phyloP scores from a whole-genome alignment of 2,113 vertebrate species.

The Carassius gibelio region DNA sequence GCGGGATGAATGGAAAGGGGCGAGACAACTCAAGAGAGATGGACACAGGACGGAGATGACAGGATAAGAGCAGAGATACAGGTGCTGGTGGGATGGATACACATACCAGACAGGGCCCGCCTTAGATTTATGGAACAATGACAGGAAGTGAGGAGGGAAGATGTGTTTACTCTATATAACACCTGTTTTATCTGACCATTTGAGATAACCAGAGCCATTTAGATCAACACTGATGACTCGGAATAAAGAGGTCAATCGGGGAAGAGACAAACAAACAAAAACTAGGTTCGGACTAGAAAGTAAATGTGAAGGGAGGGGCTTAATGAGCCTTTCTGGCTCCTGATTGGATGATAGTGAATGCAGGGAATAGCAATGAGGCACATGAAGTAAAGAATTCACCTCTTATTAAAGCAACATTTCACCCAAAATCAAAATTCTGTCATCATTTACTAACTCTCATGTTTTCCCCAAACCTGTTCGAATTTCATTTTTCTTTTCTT shows the following conservation, averaged over 20 bases:
- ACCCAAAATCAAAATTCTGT: not conserved
- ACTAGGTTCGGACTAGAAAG: slow-evolving; percentile 3
- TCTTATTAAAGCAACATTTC: not conserved
- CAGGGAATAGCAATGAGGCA: not conserved
- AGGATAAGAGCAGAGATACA: slow-evolving; percentile 46
- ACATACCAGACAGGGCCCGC: not conserved
- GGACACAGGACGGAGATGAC: slow-evolving; percentile 42
- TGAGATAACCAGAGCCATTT: not conserved
- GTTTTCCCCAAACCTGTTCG: not conserved
- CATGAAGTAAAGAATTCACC: too few relatives aligned
- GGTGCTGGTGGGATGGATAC: not conserved
- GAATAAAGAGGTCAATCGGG: not conserved
- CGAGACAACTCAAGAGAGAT: slow-evolving; percentile 39
- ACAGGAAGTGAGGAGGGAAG: not conserved
- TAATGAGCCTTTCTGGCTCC: not conserved
- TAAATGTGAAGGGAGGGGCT: not conserved
- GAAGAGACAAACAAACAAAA: slow-evolving; percentile 6
- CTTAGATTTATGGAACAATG: not conserved
- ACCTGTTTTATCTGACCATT: slow-evolving; percentile 20
- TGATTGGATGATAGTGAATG: not conserved
- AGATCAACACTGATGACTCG: not conserved
- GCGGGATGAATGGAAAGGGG: slow-evolving; percentile 35
- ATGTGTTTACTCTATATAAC: not conserved
- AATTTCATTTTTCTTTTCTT: not conserved
- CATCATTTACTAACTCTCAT: too few relatives aligned